Base-by-base conservation (phyloP, 2,888 invertebrate species). In the Thera britannica region DNA sequence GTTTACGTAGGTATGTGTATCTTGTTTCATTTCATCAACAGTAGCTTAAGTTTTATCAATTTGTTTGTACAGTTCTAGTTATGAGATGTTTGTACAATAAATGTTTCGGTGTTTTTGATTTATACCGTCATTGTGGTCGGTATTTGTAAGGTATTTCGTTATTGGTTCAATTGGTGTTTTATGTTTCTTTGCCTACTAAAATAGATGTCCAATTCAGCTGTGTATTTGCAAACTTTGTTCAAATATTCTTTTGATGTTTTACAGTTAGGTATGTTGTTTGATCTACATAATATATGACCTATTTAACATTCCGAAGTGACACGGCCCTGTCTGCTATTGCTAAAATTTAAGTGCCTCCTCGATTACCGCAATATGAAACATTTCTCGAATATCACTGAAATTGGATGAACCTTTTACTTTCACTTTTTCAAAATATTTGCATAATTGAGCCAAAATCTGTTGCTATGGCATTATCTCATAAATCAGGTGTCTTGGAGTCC, bases 71-170 rank as follows among this genome's bases (percentile, higher is more conserved):
- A 85, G 86, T 87, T 81, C 80, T 82, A 81, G 82, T 84, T 76
- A 79, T 84, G 86, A 88, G 82, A 87, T 84, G 82, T 90, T 90
- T 89, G 82, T 70, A 72, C 77, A 83, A 75, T 77, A 83, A 87
- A 89, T 87, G 84, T 81, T 90, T 89, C 84, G 87, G 86, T 73
- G 75, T 90, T 88, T 86, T 83, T 85, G 80, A 83, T 82, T 82
- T 82, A 80, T 84, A 79, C 75, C 77, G 82, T 77, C 81, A 75
- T 88, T 52, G 34, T 85, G 82, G 77, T 78, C 80, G 83, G 81
- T 80, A 79, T 80, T 77, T 80, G 67, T 54, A 68, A 73, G 74
- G 66, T 72, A 76, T 79, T 84, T 82, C 67, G 85, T 83, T 87
- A 82, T 87, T 86, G 81, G 80, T 83, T 80, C 87, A 88, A 87